Conservation (phyloP, 2,797 vertebrate species). For the Lagodon rhomboides region DNA sequence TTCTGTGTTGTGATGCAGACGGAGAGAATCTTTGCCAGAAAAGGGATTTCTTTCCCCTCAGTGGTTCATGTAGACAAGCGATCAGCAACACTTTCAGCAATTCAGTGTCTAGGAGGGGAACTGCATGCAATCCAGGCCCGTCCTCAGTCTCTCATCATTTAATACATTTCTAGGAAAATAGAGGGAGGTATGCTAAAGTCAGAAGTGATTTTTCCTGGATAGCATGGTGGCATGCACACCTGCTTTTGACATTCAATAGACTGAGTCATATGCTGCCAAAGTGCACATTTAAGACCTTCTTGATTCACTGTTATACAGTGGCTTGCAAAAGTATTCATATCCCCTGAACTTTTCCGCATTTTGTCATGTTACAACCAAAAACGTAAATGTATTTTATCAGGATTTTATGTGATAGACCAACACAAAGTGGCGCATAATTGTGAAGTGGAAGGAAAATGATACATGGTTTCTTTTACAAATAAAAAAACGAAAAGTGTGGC, state of each 20-base stretch:
- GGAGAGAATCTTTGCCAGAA: slow-evolving; percentile 11
- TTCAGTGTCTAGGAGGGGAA: slow-evolving; percentile 1
- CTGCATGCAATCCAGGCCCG: slow-evolving; percentile 4
- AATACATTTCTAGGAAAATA: slow-evolving; percentile 33
- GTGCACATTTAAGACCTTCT: slow-evolving; percentile 12
- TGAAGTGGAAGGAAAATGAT: too few species aligned
- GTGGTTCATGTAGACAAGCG: slow-evolving; percentile 17
- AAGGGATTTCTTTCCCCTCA: slow-evolving; percentile 16
- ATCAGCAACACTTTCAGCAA: slow-evolving; percentile 32
- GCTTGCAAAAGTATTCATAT: not conserved
- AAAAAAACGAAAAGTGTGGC: too few species aligned
- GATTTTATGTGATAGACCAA: too few species aligned
- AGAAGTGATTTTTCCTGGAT: slow-evolving; percentile 54
- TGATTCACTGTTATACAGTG: slow-evolving; percentile 15
- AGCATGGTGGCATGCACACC: slow-evolving; percentile 21
- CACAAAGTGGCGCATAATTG: too few species aligned
- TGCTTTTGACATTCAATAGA: slow-evolving; percentile 54
- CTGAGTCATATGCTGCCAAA: slow-evolving; percentile 18
- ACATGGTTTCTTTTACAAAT: too few species aligned
- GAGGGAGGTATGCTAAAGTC: not conserved
- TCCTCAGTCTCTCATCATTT: slow-evolving; percentile 18
- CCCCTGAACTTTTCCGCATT: too few species aligned
- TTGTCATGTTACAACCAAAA: too few species aligned
- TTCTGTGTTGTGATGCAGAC: slow-evolving; percentile 28
- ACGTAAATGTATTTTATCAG: too few species aligned